Percentiles rank a stretch among this genome's conserved stretches.
These are phyloP conservation scores for Aphodius sticticus DNA, from an alignment of 2,888 invertebrate species.

Conservation along the genomic window DNA sequence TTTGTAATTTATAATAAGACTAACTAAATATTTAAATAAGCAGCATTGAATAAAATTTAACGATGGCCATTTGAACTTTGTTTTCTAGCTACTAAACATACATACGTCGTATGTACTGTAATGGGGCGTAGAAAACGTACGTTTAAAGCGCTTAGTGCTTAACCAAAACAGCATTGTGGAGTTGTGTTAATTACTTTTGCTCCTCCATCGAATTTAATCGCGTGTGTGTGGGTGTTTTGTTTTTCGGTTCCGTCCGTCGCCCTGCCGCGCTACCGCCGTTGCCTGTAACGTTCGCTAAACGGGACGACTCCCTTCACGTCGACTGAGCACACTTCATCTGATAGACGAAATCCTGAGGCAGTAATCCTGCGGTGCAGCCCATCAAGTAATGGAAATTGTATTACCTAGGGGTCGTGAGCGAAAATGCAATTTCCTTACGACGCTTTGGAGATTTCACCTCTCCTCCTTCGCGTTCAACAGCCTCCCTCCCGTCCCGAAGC, in stretches of 20 bases:
- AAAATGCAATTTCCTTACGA: slow-evolving; percentile 55
- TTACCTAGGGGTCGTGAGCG: slow-evolving; percentile 53
- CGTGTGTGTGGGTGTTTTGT: neutral
- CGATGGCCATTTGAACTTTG: neutral
- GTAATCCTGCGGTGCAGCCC: slow-evolving; percentile 47
- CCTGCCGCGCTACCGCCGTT: neutral
- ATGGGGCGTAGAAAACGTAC: slow-evolving; percentile 4
- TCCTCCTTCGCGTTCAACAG: slow-evolving; percentile 9
- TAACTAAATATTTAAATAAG: neutral
- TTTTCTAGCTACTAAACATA: neutral
- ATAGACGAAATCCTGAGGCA: slow-evolving; percentile 39
- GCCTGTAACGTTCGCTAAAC: neutral
- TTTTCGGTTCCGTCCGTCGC: neutral
- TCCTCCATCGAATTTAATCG: neutral
- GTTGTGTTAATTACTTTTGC: slow-evolving; percentile 4
- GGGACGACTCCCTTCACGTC: slow-evolving; percentile 10
- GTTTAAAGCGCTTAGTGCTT: neutral
- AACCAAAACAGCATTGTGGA: neutral
- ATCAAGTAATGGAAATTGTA: slow-evolving; percentile 56
- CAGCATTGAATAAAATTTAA: neutral
- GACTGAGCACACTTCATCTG: slow-evolving; percentile 37
- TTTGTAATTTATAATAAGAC: neutral
- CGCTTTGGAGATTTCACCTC: slow-evolving; percentile 51
- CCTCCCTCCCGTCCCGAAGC: neutral
- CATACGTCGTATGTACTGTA: neutral